Base-by-base conservation (phyloP, 2,888 invertebrate species). In the Ormyrus labotus region DNA sequence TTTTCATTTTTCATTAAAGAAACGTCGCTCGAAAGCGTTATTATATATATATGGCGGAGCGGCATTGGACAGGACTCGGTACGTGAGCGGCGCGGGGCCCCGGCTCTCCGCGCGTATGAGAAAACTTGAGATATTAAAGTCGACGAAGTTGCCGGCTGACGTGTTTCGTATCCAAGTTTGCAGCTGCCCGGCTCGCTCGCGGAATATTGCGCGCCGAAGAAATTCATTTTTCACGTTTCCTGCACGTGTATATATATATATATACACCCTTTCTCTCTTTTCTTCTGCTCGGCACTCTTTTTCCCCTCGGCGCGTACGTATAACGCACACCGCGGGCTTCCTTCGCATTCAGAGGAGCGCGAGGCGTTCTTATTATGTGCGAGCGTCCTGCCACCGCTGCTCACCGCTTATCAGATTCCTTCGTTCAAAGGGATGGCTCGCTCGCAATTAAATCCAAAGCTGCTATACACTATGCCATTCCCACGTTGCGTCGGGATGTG, bases 41-140 rank as follows among this genome's bases (percentile, higher is more conserved):
- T 77, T 34, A 34, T 34, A 34, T 19, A 34, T 19, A 19, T 34
- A 34, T 34, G 34, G 34, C 2, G 34, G 34, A 34, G 34, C 3
- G 34, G 34, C 34, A 4, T 34, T 4, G 34, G 34, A 34, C 34
- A 4, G 34, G 34, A 34, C 34, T 34, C 34, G 34, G 34, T 34
- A 34, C 34, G 34, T 34, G 34, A 3, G 2, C 34, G 3, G 34
- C 34, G 3, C 4, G 34, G 34, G 34, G 1, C 34, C 34, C 34
- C 34, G 34, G 50, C 67, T 19, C 19, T 48, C 34, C 50, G 73
- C 71, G 73, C 53, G 80, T 82, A 82, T 73, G 82, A 82, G 80
- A 82, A 82, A 82, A 82, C 80, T 82, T 78, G 80, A 74, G 80
- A 82, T 81, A 81, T 81, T 80, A 78, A 81, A 82, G 82, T 81